These are phyloP conservation scores for Cuniculus paca DNA, from an alignment of 2,797 vertebrate species.

Conservation along the genomic window DNA sequence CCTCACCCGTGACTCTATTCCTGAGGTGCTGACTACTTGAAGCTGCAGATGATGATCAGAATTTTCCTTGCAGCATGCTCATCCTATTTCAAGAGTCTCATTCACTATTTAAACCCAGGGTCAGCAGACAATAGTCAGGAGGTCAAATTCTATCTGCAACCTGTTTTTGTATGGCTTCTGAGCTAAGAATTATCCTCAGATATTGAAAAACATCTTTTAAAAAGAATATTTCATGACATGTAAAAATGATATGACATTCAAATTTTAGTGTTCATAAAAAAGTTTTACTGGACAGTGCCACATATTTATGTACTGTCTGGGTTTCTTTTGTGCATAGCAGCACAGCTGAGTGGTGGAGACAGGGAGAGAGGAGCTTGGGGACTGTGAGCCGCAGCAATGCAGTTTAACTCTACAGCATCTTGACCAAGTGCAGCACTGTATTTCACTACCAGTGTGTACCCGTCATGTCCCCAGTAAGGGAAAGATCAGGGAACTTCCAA, in stretches of 20 bases:
- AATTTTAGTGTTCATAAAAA: neutral
- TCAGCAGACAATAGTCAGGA: neutral
- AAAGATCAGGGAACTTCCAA: neutral
- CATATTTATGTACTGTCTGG: neutral
- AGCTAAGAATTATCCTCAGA: constrained; percentile 23
- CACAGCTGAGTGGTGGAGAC: neutral
- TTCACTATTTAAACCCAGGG: constrained; percentile 12
- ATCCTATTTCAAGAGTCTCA: constrained; percentile 3
- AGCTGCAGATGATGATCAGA: neutral
- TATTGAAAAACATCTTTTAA: constrained; percentile 38
- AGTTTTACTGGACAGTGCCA: neutral
- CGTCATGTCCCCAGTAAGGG: neutral
- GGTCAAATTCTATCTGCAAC: neutral
- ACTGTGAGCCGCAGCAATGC: neutral
- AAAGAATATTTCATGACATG: neutral
- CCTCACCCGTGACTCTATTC: neutral
- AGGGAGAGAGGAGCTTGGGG: too few relatives aligned
- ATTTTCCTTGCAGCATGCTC: neutral
- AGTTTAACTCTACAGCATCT: neutral
- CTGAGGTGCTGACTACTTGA: neutral
- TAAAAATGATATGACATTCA: constrained; percentile 22
- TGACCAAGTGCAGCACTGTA: neutral
- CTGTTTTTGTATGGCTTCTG: neutral
- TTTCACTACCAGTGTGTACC: neutral
- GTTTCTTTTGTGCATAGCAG: too few relatives aligned